phyloP scores from a whole-genome alignment of 2,113 vertebrate species.

The Elgaria multicarinata region DNA sequence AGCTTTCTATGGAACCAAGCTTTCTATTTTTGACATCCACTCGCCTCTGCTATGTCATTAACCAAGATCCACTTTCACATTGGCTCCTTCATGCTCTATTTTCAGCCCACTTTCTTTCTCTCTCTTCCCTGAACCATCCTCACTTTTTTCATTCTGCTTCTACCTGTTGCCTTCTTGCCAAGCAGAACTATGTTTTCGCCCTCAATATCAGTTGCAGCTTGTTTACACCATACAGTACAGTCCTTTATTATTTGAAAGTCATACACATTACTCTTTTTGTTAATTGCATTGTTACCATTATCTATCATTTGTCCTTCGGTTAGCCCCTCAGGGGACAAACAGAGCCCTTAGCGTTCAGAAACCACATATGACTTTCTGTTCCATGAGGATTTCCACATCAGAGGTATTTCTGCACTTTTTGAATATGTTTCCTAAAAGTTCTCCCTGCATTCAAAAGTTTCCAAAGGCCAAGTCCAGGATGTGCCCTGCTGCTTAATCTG shows the following conservation, averaged over 20 bases:
- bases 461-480: not conserved
- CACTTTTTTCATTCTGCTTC: not conserved
- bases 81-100: not conserved
- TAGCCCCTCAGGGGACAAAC: not conserved
- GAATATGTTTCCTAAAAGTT: not conserved
- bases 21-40: not conserved
- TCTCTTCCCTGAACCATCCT: not conserved
- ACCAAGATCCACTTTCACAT: not conserved
- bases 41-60: not conserved
- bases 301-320: conserved; percentile 9
- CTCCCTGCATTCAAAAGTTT: not conserved
- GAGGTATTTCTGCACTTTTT: not conserved
- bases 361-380: conserved; percentile 3
- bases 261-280: not conserved
- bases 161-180: not conserved
- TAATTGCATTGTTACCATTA: not conserved
- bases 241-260: conserved; percentile 30
- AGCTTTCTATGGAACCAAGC: not conserved
- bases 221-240: not conserved
- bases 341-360: not conserved
- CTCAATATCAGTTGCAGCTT: not conserved
- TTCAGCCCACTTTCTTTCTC: not conserved
- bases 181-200: not conserved
- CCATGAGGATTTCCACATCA: not conserved
- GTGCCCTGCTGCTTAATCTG: not conserved